Percentiles rank a stretch among this genome's conserved stretches.
Evolutionary conservation across 2,888 invertebrate species (phyloP).

Genomic region (Catocala sponsa): DNA sequence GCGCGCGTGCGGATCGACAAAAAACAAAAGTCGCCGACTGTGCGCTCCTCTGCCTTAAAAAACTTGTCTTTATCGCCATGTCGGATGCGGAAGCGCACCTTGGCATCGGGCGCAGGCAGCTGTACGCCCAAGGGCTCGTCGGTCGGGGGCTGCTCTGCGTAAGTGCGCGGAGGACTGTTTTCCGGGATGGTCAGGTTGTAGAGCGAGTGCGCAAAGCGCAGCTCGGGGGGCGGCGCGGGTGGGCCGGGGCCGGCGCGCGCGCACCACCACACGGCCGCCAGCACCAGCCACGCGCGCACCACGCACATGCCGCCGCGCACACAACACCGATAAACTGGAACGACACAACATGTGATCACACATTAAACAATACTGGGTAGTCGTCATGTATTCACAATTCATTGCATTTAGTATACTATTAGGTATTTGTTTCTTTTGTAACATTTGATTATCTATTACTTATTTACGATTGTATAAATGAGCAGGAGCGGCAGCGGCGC

Average conservation of each 20-base stretch:
- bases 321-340: conserved; percentile 4
- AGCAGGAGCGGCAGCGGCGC: too few relatives aligned
- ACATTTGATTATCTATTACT: too few relatives aligned
- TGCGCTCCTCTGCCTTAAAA: conserved; percentile 96
- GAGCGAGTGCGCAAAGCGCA: conserved; percentile 91
- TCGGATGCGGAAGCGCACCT: conserved; percentile 94
- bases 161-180: conserved; percentile 97
- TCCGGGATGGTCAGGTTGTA: conserved; percentile 98
- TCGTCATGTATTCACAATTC: too few relatives aligned
- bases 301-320: conserved; percentile 39
- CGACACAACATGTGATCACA: not conserved
- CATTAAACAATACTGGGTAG: too few relatives aligned
- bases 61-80: conserved; percentile 96
- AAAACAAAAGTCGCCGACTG: conserved; percentile 98
- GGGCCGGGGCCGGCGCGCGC: conserved; percentile 65
- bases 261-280: conserved; percentile 69
- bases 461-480: too few relatives aligned
- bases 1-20: conserved; percentile 96
- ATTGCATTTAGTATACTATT: too few relatives aligned
- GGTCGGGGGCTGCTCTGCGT: conserved; percentile 91
- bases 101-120: conserved; percentile 71
- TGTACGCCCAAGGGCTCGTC: conserved; percentile 94
- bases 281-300: conserved; percentile 69
- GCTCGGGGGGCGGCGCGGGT: conserved; percentile 44
- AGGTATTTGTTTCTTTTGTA: too few relatives aligned